Evolutionary conservation across 1,140 invertebrate species (phyloP), one percentile per base, ranked within the genome.

Genomic region (Leptopilina clavipes): DNA sequence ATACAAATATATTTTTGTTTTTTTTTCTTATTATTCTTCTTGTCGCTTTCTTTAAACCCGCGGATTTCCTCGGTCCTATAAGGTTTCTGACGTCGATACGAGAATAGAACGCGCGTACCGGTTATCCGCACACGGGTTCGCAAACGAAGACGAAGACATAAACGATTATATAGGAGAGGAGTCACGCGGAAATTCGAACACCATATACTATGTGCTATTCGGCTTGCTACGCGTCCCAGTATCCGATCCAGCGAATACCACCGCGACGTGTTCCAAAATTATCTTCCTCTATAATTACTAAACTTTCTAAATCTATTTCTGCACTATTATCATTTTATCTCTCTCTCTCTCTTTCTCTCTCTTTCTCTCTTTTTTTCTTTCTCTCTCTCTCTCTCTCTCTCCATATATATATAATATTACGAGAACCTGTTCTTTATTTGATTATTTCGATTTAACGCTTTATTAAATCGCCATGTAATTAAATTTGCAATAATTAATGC

Each of bases 91-190:
- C 43, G 76, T 65, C 48, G 54, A 43, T 73, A 78, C 80, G 71
- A 84, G 82, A 84, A 86, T 86, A 85, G 83, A 80, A 79, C 78
- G 80, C 81, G 6, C 37, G 37, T 31, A 82, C 83, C 79, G 80
- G 79, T 85, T 83, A 85, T 82, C 82, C 82, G 9, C 7, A 40
- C 59, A 40, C 59, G 37, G 14, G 37, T 25, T 17, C 70, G 25
- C 19, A 9, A 52, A 52, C 48, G n/a, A 52, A 52, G 48, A 37
- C 70, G 18, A 31, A 70, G 52, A 74, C 31, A 22, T 40, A 12
- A 52, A n/a, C 48, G 48, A 22, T 65, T 65, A 22, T 25, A 54
- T n/a, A 54, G 14, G 25, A 19, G 18, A 59, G 54, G 54, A 54
- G 76, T 19, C 52, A 74, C 76, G 78, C 77, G 76, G 76, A 75